Evolutionary conservation across 2,113 vertebrate species (phyloP).

Genomic region (Pseudonaja textilis): DNA sequence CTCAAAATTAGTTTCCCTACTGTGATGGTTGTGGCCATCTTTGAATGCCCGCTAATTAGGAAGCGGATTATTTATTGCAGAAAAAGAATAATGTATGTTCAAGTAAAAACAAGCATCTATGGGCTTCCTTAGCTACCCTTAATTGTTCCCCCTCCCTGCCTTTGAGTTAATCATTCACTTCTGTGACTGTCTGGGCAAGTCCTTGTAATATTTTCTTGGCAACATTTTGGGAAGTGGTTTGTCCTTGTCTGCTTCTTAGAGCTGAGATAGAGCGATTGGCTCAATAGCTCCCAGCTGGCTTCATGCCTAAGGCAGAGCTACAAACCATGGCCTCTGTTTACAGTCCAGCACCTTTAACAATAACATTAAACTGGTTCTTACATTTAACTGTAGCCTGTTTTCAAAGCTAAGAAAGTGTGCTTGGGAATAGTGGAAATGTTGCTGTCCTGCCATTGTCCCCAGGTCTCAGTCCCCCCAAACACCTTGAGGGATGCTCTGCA

Average conservation of each 20-base stretch:
- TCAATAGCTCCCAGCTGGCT: background rate
- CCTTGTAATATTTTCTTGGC: background rate
- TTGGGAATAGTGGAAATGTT: background rate
- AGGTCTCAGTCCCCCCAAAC: background rate
- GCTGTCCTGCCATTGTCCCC: background rate
- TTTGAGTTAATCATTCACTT: background rate
- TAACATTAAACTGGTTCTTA: background rate
- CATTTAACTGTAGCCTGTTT: background rate
- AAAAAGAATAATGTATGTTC: background rate
- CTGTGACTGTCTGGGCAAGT: background rate
- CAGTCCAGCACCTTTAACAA: background rate
- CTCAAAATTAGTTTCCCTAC: background rate
- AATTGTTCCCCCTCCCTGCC: background rate
- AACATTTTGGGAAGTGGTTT: background rate
- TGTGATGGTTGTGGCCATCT: background rate
- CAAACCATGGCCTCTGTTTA: background rate
- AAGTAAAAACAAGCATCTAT: background rate
- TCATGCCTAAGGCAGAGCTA: background rate
- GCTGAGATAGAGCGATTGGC: background rate
- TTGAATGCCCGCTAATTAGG: background rate
- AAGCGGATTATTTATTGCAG: background rate
- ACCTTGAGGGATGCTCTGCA: background rate
- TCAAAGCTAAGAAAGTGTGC: background rate
- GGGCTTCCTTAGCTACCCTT: background rate
- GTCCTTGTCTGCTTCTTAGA: background rate